A percentile compares a stretch with the other conserved stretches of the same genome.
Conservation (phyloP, 2,113 vertebrate species). For the Peucedramus taeniatus region DNA sequence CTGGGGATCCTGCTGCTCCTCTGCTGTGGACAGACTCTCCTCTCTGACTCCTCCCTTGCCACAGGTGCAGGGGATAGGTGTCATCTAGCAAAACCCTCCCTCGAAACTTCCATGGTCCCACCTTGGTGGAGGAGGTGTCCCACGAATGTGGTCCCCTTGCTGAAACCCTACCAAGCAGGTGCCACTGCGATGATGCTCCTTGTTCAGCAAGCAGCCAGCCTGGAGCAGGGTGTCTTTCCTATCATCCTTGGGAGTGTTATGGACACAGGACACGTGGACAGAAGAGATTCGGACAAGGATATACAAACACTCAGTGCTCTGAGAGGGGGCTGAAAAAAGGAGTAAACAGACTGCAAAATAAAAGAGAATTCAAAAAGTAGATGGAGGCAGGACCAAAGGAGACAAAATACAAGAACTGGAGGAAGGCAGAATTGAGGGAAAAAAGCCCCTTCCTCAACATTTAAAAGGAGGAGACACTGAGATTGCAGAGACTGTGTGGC, state of each 20-base stretch:
- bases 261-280: background rate
- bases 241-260: background rate
- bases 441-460: background rate
- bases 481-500: background rate
- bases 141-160: accelerated
- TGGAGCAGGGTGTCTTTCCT: background rate
- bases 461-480: background rate
- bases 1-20: background rate
- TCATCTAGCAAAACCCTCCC: background rate
- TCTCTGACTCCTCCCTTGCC: background rate
- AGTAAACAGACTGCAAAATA: background rate
- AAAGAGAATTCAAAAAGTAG: background rate
- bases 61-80: background rate
- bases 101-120: background rate
- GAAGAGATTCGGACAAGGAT: background rate
- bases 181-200: accelerated
- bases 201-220: accelerated
- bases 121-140: background rate
- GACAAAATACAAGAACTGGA: background rate
- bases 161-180: background rate
- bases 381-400: background rate
- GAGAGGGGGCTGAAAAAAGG: background rate
- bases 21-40: background rate
- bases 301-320: background rate
- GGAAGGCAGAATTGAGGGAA: background rate